Evolutionary conservation across 2,797 vertebrate species (phyloP), one percentile per base, ranked within the genome.

Genomic region (Remorina albescens): DNA sequence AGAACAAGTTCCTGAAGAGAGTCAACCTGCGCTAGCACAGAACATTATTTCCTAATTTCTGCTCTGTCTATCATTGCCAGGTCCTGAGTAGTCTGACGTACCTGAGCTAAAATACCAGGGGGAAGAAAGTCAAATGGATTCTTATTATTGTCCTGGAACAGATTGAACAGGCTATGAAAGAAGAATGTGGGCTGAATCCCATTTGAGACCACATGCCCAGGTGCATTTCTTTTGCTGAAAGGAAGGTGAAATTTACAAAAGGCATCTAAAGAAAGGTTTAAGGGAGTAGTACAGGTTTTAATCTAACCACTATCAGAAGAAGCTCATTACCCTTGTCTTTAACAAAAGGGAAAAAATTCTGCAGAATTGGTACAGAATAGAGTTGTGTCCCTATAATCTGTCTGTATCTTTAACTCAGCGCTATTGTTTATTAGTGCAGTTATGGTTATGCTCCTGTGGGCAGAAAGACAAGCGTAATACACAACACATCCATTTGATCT

Each of bases 101-200:
- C 76, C 87, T 88, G 85, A 91, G 92, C 94, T 95, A 94, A 96
- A 96, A 95, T 94, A 94, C 95, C 94, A 90, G 89, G 89, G 93
- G 95, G 95, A 94, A 93, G 84, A 92, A 93, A 94, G 92, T 95
- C 94, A 96, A 96, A 97, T 96, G 95, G 95, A 94, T 95, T 92
- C 84, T 95, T 95, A 96, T 95, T 95, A 96, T 95, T 96, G 94
- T 95, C 93, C 95, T 94, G 95, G 95, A 97, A 96, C 95, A 96
- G 95, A 96, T 92, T 95, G 95, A 96, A 94, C 93, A 94, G 91
- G 90, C 94, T 94, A 92, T 88, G 85, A 93, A 92, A 94, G 92
- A 93, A 89, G 59, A 90, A 94, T 95, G 95, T 96, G 96, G 96
- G 93, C 93, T 93, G 96, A 96, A 96, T 92, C 74, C 76, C 59